Percentiles rank a stretch among this genome's conserved stretches.
These are phyloP conservation scores for Carlito syrichta DNA, from an alignment of 2,113 vertebrate genomes.

Conservation along the genomic window DNA sequence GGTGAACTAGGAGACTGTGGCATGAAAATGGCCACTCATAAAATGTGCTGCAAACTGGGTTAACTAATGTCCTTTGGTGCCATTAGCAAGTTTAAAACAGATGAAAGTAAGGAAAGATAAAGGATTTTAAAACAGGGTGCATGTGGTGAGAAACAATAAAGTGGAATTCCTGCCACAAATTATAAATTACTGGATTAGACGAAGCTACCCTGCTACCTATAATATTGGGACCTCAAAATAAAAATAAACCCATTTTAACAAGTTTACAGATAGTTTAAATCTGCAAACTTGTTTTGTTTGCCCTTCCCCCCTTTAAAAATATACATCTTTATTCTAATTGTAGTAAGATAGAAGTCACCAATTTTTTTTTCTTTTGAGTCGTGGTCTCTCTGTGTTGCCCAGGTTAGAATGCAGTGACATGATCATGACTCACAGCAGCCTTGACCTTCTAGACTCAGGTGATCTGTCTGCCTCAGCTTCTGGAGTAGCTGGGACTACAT, in stretches of 20 bases:
- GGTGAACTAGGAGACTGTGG: background rate
- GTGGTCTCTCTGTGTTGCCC: too few species aligned
- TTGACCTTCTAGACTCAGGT: too few species aligned
- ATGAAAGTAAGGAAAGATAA: background rate
- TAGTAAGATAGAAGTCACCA: background rate
- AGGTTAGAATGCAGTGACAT: too few species aligned
- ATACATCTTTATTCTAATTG: conserved; percentile 7
- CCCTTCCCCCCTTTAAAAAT: background rate
- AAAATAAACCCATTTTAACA: background rate
- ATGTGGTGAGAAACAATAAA: background rate
- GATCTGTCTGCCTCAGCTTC: too few species aligned
- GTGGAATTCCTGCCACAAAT: background rate
- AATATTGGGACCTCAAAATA: conserved; percentile 1
- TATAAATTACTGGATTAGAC: background rate
- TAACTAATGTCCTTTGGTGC: background rate
- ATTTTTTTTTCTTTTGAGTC: too few species aligned
- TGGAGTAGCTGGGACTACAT: too few species aligned
- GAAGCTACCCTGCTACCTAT: background rate
- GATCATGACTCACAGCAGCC: too few species aligned
- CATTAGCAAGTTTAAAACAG: conserved; percentile 3
- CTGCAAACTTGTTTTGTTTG: background rate
- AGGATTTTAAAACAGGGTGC: background rate
- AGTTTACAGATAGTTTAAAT: conserved; percentile 16
- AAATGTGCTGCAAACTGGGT: background rate
- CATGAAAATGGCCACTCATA: background rate